A percentile compares a stretch with the other conserved stretches of the same genome.
These are phyloP conservation scores for Nestor notabilis DNA, from an alignment of 2,113 vertebrate genomes.

Conservation along the genomic window DNA sequence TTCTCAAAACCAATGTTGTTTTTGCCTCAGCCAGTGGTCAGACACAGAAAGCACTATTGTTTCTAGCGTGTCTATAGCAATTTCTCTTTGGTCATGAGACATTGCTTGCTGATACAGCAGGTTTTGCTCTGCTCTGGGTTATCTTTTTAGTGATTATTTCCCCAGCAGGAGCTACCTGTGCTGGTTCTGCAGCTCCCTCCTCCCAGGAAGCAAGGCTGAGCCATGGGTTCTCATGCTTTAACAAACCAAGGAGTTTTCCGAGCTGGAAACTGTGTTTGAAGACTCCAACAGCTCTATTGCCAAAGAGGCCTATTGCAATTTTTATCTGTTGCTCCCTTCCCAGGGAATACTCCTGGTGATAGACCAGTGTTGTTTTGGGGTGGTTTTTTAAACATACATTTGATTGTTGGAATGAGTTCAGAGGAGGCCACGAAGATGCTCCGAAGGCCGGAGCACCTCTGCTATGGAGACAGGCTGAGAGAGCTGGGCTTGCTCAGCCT, in stretches of 20 bases:
- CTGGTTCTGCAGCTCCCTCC: background rate
- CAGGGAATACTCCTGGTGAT: background rate
- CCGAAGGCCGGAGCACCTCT: background rate
- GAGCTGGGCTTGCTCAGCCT: background rate
- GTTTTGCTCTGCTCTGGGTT: background rate
- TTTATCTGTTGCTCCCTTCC: background rate
- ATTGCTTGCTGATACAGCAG: background rate
- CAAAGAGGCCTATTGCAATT: background rate
- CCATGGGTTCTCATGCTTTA: background rate
- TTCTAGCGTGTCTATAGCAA: background rate
- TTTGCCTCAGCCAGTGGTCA: background rate
- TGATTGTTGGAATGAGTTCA: background rate
- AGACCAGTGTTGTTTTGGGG: background rate
- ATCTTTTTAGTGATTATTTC: background rate
- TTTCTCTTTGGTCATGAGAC: background rate
- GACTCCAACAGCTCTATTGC: background rate
- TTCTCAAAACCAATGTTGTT: background rate
- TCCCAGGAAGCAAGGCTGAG: rapidly evolving
- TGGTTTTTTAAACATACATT: background rate
- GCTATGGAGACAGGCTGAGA: background rate
- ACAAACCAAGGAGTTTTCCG: background rate
- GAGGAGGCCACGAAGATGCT: background rate
- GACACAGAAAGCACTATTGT: background rate
- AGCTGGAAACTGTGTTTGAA: background rate
- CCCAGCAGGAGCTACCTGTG: too few species aligned